Percentiles rank a stretch among this genome's conserved stretches.
These are phyloP conservation scores for Caenorhabditis becei DNA, from an alignment of 2,888 invertebrate genomes.

Conservation along the genomic window DNA sequence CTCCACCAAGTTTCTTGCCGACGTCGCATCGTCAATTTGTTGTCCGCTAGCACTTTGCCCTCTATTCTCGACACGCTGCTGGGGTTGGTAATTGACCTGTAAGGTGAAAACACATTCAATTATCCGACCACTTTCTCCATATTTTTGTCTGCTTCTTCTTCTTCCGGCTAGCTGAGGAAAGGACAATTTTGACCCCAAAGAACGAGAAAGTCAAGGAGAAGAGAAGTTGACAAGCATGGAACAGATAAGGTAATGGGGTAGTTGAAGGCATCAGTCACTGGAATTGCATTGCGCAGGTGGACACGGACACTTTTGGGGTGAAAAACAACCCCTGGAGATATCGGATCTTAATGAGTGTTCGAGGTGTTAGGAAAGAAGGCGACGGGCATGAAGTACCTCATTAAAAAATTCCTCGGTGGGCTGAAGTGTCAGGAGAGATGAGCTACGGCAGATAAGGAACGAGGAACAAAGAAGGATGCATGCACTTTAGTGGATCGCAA, in stretches of 20 bases:
- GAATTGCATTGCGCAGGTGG: conserved; percentile 24
- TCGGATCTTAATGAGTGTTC: conserved; percentile 23
- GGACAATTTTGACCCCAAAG: not conserved
- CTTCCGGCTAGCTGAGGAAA: not conserved
- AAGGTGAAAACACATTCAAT: conserved; percentile 4
- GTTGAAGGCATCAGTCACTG: conserved; percentile 26
- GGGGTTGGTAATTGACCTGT: conserved; percentile 42
- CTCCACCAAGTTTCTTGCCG: conserved; percentile 53
- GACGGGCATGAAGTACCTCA: conserved; percentile 9
- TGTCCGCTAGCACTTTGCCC: conserved; percentile 1
- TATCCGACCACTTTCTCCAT: not conserved
- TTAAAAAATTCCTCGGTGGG: not conserved
- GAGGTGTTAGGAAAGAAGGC: conserved; percentile 9
- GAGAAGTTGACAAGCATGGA: conserved; percentile 9
- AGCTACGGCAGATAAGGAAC: conserved; percentile 30
- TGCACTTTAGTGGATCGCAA: conserved; percentile 29
- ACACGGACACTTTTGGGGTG: conserved; percentile 6
- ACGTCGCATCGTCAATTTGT: conserved; percentile 12
- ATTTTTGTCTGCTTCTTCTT: not conserved
- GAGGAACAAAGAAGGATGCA: conserved; percentile 12
- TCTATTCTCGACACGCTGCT: conserved; percentile 16
- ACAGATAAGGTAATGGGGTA: not conserved
- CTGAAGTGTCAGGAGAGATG: conserved; percentile 22
- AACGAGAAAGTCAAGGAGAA: conserved; percentile 1
- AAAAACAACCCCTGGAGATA: conserved; percentile 4